Conservation (phyloP, 2,113 vertebrate species). For the Euleptes europaea region DNA sequence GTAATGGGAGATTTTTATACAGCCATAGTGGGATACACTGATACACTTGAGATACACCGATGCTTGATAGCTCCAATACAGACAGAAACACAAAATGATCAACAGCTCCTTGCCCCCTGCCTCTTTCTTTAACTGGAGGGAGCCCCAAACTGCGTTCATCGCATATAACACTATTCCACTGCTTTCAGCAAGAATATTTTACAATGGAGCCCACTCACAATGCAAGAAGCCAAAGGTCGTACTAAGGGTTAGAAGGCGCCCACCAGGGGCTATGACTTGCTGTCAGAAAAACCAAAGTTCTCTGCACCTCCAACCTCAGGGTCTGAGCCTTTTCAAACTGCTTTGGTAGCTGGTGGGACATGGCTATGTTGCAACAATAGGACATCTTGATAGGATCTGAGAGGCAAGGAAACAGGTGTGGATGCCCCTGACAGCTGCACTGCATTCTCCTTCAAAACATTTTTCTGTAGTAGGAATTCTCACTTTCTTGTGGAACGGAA, state of each 20-base stretch:
- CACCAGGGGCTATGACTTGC: slow-evolving; percentile 11
- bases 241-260: not conserved
- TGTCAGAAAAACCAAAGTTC: slow-evolving; percentile 10
- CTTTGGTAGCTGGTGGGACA: not conserved
- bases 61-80: not conserved
- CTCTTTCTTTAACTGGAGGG: not conserved
- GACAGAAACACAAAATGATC: not conserved
- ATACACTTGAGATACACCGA: not conserved
- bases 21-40: not conserved
- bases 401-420: not conserved
- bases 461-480: not conserved
- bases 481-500: not conserved
- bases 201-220: not conserved
- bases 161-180: not conserved
- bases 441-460: not conserved
- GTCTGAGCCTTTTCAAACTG: not conserved
- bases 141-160: not conserved
- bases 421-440: not conserved
- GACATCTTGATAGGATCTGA: slow-evolving; percentile 2
- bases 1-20: no score
- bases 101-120: not conserved
- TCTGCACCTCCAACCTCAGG: not conserved
- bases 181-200: not conserved
- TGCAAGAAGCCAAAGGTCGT: not conserved
- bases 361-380: slow-evolving; percentile 28